A percentile compares a stretch with the other conserved stretches of the same genome.
Evolutionary conservation across 2,113 vertebrate genomes (phyloP).

Genomic region (Chaetops frenatus): DNA sequence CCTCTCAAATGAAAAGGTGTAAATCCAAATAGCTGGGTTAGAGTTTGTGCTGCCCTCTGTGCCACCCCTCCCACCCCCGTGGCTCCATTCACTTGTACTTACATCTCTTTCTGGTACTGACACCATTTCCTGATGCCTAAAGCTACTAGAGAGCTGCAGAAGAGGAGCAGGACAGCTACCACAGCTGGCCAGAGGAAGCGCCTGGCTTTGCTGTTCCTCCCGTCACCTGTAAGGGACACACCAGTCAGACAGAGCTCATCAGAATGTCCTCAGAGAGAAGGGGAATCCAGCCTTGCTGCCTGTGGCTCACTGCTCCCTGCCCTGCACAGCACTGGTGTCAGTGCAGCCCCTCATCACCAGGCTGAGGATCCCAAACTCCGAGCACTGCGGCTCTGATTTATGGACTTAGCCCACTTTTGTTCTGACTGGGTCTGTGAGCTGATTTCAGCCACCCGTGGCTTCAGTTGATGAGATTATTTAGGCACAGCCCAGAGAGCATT

Average conservation of each 20-base stretch:
- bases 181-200: slow-evolving; percentile 47
- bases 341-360: neutral
- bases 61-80: neutral
- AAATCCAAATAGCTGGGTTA: neutral
- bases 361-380: neutral
- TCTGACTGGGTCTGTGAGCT: neutral
- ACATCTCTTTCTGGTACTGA: slow-evolving; percentile 71
- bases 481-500: neutral
- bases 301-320: accelerated
- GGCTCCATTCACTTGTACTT: neutral
- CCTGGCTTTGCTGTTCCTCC: neutral
- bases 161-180: slow-evolving; percentile 43
- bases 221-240: neutral
- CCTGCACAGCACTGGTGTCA: accelerated
- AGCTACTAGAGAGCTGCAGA: slow-evolving; percentile 15
- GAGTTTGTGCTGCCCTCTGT: neutral
- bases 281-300: accelerated
- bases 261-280: accelerated
- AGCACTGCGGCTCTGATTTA: neutral
- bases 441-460: neutral
- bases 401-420: neutral
- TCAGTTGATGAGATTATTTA: neutral
- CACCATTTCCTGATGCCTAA: slow-evolving; percentile 67
- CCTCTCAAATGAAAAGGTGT: neutral
- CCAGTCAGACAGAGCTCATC: neutral